These are phyloP conservation scores for Emydura subglobosa DNA, from an alignment of 2,113 vertebrate genomes.

Conservation along the genomic window DNA sequence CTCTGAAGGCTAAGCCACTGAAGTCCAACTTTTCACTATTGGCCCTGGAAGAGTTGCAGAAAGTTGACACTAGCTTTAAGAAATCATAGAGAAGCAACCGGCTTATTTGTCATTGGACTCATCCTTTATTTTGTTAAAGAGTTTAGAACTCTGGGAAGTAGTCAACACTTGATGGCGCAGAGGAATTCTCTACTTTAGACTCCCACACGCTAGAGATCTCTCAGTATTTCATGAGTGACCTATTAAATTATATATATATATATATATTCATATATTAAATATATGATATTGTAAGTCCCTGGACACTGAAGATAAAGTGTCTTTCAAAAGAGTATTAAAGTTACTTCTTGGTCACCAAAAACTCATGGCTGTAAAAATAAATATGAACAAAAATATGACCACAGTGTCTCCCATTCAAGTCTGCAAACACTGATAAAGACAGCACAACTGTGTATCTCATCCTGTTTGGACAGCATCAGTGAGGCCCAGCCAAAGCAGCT, in stretches of 20 bases:
- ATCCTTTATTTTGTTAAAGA: constrained; percentile 23
- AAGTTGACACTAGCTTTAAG: neutral
- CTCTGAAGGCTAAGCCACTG: neutral
- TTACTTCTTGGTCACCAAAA: neutral
- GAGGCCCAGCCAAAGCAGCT: constrained; percentile 39
- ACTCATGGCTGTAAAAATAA: constrained; percentile 13
- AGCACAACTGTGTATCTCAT: constrained; percentile 24
- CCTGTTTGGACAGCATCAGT: constrained; percentile 32
- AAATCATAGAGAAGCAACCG: neutral
- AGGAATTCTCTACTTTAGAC: neutral
- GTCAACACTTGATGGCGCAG: neutral
- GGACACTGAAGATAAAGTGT: neutral
- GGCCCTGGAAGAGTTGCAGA: neutral
- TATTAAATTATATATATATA: neutral
- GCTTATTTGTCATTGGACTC: neutral
- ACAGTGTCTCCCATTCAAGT: neutral
- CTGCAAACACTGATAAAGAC: neutral
- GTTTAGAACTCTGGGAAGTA: neutral
- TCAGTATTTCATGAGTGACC: neutral
- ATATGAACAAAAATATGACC: neutral
- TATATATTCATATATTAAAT: neutral
- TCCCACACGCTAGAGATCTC: neutral
- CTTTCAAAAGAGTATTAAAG: constrained; percentile 10
- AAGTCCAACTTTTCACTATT: neutral
- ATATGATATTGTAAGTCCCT: neutral